Evolutionary conservation across 2,797 vertebrate species (phyloP).

Genomic region (Falco berigora): DNA sequence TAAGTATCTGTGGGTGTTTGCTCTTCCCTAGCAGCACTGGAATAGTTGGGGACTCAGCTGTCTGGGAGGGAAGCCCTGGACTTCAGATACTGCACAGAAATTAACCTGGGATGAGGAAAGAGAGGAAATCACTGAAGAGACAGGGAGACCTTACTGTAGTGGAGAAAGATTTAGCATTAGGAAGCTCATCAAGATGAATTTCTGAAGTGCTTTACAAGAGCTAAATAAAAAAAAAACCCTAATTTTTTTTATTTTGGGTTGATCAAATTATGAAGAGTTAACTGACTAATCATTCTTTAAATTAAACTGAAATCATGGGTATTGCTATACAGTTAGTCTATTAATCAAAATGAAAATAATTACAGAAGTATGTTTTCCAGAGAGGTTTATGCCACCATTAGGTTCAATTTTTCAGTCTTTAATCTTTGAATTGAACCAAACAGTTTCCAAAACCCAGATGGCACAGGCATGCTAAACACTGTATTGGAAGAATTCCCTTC

Average conservation of each 20-base stretch:
- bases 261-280: not conserved
- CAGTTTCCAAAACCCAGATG: conserved; percentile 47
- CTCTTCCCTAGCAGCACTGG: not conserved
- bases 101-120: not conserved
- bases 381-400: conserved; percentile 54
- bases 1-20: not conserved
- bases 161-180: rapidly evolving
- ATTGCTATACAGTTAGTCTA: not conserved
- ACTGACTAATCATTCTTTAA: conserved; percentile 2
- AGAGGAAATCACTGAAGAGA: no score
- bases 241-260: not conserved
- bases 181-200: not conserved
- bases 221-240: not conserved
- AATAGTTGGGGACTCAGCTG: not conserved
- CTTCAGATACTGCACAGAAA: not conserved
- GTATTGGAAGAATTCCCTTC: not conserved
- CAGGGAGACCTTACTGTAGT: no score
- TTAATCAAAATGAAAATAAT: conserved; percentile 63
- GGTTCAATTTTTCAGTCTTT: conserved; percentile 64
- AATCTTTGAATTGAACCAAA: conserved; percentile 64
- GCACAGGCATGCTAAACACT: not conserved
- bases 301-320: not conserved
- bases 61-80: not conserved
- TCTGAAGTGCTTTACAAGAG: not conserved
- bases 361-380: conserved; percentile 44